phyloP scores from a whole-genome alignment of 1,140 invertebrate species.

The Penaeus chinensis region DNA sequence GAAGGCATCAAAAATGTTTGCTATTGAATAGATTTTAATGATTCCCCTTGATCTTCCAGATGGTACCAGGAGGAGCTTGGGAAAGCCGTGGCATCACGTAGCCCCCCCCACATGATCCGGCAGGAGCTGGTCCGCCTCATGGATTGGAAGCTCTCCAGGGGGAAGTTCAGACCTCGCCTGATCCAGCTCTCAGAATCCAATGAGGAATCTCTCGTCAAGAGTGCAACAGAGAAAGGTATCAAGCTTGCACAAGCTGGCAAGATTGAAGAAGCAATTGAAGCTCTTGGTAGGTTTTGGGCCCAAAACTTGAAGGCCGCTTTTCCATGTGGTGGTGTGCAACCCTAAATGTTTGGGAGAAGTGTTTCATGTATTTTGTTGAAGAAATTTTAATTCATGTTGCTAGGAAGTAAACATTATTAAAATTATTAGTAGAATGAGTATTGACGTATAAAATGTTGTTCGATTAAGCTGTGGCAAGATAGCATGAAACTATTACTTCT shows the following conservation, averaged over 20 bases:
- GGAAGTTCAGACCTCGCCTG: constrained; percentile 33
- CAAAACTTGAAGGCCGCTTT: background rate
- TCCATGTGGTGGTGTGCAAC: background rate
- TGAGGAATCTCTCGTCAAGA: constrained; percentile 19
- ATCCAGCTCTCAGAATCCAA: constrained; percentile 17
- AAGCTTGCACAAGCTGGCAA: constrained; percentile 4
- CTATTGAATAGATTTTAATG: no score
- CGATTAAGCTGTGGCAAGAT: no score
- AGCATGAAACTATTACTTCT: no score
- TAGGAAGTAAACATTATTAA: no score
- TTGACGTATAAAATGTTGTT: no score
- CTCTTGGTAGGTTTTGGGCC: constrained; percentile 9
- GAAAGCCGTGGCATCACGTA: background rate
- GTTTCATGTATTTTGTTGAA: background rate
- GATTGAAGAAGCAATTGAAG: constrained; percentile 18
- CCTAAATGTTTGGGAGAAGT: background rate
- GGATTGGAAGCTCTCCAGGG: constrained; percentile 31
- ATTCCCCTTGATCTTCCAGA: background rate
- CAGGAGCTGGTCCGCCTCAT: constrained; percentile 29
- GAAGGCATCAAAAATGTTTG: no score
- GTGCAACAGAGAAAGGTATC: constrained; percentile 17
- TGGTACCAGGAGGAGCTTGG: constrained; percentile 35
- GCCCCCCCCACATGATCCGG: constrained; percentile 18
- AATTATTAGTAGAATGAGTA: no score
- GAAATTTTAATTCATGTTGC: no score